A percentile compares a stretch with the other conserved stretches of the same genome.
Evolutionary conservation across 2,888 invertebrate species (phyloP).

Genomic region (Timandra comae): DNA sequence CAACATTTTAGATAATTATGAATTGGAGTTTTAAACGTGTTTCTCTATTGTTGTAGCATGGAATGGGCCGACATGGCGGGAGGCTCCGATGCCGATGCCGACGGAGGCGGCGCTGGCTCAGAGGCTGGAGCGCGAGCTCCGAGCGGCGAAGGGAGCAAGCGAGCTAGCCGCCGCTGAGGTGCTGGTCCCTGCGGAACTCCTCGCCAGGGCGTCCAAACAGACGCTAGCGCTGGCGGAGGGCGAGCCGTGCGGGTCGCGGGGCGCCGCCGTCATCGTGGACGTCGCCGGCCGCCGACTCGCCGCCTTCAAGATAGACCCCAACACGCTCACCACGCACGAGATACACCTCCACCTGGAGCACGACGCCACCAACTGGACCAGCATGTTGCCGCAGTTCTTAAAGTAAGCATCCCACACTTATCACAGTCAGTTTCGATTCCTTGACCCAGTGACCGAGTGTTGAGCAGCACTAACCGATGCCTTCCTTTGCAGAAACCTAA

Average conservation of each 20-base stretch:
- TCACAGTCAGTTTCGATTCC: not conserved
- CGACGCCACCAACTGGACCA: slow-evolving; percentile 91
- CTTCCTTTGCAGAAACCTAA: slow-evolving; percentile 82
- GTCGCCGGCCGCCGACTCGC: slow-evolving; percentile 88
- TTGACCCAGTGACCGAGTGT: not conserved
- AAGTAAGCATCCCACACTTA: slow-evolving; percentile 80
- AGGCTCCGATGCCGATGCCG: slow-evolving; percentile 69
- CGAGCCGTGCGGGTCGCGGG: slow-evolving; percentile 92
- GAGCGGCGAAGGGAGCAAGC: slow-evolving; percentile 86
- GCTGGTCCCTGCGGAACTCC: slow-evolving; percentile 87
- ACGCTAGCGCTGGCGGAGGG: slow-evolving; percentile 89
- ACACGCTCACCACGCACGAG: slow-evolving; percentile 93
- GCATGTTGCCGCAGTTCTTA: slow-evolving; percentile 90
- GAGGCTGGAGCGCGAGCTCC: slow-evolving; percentile 85
- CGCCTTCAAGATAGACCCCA: slow-evolving; percentile 89
- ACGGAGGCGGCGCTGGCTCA: slow-evolving; percentile 82
- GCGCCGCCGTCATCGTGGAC: slow-evolving; percentile 90
- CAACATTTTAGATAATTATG: slow-evolving; percentile 1
- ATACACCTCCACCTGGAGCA: slow-evolving; percentile 91
- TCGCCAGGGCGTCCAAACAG: slow-evolving; percentile 86
- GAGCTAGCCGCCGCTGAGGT: slow-evolving; percentile 91
- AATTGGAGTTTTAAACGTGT: slow-evolving; percentile 25
- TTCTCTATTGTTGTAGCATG: slow-evolving; percentile 59
- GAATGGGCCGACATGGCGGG: slow-evolving; percentile 67
- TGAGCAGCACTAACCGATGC: slow-evolving; percentile 24